Percentiles rank a stretch among this genome's conserved stretches.
Evolutionary conservation across 2,888 invertebrate genomes (phyloP).

Genomic region (Sturmia bella): DNA sequence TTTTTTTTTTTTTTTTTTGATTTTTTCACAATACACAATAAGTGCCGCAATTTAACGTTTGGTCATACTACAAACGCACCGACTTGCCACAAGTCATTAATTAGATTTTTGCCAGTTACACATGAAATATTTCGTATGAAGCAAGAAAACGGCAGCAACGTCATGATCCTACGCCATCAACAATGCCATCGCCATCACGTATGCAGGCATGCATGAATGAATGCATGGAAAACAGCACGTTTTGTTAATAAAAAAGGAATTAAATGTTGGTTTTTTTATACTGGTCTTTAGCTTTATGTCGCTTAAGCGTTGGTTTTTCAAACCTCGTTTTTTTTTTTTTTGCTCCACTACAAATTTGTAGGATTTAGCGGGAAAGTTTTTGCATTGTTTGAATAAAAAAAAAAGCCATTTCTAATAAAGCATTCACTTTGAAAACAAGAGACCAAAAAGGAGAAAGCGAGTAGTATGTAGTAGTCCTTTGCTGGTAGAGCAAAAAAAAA

Average conservation of each 20-base stretch:
- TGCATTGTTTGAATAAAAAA: slow-evolving; percentile 7
- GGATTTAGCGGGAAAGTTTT: slow-evolving; percentile 27
- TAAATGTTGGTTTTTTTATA: slow-evolving; percentile 44
- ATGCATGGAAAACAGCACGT: slow-evolving; percentile 59
- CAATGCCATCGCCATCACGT: slow-evolving; percentile 22
- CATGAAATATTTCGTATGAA: slow-evolving; percentile 32
- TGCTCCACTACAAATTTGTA: slow-evolving; percentile 39
- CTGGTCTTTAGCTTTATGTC: slow-evolving; percentile 25
- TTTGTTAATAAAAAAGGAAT: slow-evolving; percentile 56
- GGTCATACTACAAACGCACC: slow-evolving; percentile 51
- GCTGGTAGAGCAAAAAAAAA: not conserved
- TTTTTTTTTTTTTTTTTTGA: no score
- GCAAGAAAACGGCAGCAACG: slow-evolving; percentile 3
- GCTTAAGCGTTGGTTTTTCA: slow-evolving; percentile 27
- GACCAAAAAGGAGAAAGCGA: not conserved
- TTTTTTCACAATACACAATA: not conserved
- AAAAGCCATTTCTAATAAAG: no score
- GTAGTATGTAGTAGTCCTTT: not conserved
- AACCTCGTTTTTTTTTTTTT: not conserved
- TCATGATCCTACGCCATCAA: slow-evolving; percentile 28
- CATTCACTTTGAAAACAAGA: not conserved
- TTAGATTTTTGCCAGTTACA: slow-evolving; percentile 66
- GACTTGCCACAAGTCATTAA: slow-evolving; percentile 60
- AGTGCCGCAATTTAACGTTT: slow-evolving; percentile 56
- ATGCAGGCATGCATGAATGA: slow-evolving; percentile 55